Conservation (phyloP, 2,113 vertebrate species). For the Phyllostomus hastatus region DNA sequence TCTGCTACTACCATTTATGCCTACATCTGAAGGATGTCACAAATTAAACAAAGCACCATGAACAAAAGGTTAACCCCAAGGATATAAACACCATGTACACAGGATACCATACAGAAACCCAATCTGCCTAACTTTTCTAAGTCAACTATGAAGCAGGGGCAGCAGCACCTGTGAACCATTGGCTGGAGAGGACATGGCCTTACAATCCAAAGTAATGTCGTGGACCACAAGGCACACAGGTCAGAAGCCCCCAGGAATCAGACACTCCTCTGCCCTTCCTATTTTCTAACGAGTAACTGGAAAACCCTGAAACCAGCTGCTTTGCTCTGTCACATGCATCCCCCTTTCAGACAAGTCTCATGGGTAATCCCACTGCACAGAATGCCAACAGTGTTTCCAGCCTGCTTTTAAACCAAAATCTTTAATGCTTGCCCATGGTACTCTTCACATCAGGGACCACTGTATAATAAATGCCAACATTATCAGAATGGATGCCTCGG, state of each 20-base stretch:
- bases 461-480: background rate
- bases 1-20: background rate
- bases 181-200: background rate
- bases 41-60: background rate
- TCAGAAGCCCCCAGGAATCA: background rate
- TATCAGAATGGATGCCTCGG: background rate
- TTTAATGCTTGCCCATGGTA: background rate
- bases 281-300: background rate
- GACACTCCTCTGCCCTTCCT: background rate
- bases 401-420: constrained; percentile 50
- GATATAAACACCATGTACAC: background rate
- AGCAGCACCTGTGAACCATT: background rate
- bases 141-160: background rate
- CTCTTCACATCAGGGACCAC: constrained; percentile 8
- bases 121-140: background rate
- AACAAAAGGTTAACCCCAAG: background rate
- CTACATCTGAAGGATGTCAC: background rate
- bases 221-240: background rate
- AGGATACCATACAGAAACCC: background rate
- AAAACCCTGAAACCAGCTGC: background rate
- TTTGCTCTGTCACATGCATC: background rate
- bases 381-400: constrained; percentile 20
- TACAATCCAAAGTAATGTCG: background rate
- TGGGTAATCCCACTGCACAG: constrained; percentile 46
- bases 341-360: constrained; percentile 27